Evolutionary conservation across 2,113 vertebrate genomes (phyloP).

Genomic region (Lophius piscatorius): DNA sequence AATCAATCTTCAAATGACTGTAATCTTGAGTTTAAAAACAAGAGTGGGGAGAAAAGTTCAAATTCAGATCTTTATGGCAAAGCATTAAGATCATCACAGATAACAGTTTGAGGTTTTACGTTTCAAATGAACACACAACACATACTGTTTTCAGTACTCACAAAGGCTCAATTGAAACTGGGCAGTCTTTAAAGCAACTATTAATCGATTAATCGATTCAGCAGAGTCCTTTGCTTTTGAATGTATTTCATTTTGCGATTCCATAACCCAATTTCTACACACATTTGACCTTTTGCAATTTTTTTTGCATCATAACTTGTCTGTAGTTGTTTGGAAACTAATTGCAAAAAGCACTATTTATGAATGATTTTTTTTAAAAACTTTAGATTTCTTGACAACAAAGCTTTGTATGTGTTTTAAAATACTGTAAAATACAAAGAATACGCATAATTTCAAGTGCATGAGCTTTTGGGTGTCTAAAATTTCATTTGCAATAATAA

Average conservation of each 20-base stretch:
- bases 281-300: background rate
- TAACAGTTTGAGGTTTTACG: background rate
- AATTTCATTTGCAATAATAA: slow-evolving; percentile 24
- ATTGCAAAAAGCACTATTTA: slow-evolving; percentile 9
- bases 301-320: slow-evolving; percentile 17
- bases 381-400: background rate
- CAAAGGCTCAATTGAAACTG: slow-evolving; percentile 16
- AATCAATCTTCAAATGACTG: background rate
- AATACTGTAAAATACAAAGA: slow-evolving; percentile 20
- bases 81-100: background rate
- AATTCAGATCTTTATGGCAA: background rate
- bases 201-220: slow-evolving; percentile 15
- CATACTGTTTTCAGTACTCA: slow-evolving; percentile 2
- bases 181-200: slow-evolving; percentile 33
- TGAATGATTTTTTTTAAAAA: background rate
- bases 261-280: slow-evolving; percentile 8
- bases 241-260: slow-evolving; percentile 8
- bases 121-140: background rate
- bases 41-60: background rate
- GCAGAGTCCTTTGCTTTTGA: slow-evolving; percentile 39
- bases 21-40: background rate
- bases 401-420: too few species aligned
- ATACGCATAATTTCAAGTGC: slow-evolving; percentile 10
- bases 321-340: background rate
- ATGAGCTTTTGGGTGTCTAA: slow-evolving; percentile 21